A percentile compares a stretch with the other conserved stretches of the same genome.
phyloP scores from a whole-genome alignment of 2,888 invertebrate genomes.

The Pasiphila rectangulata region DNA sequence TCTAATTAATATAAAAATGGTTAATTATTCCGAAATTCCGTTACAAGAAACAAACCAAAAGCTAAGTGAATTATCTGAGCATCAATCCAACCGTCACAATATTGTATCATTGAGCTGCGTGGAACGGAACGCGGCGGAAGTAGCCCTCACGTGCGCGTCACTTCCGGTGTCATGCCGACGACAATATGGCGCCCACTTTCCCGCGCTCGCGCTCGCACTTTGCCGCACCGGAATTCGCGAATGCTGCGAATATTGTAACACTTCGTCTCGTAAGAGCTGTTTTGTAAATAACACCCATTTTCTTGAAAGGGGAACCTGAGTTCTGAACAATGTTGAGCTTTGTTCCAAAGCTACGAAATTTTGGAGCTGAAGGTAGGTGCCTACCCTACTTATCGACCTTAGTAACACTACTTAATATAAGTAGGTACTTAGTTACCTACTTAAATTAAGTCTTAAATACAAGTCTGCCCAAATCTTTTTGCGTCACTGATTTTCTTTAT shows the following conservation, averaged over 20 bases:
- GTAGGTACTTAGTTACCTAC: neutral
- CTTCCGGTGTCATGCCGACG: conserved; percentile 74
- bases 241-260: conserved; percentile 40
- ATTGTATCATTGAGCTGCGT: conserved; percentile 74
- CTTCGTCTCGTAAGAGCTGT: conserved; percentile 32
- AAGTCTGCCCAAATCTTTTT: too few species aligned
- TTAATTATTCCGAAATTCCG: too few species aligned
- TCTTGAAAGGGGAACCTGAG: conserved; percentile 1
- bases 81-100: conserved; percentile 50
- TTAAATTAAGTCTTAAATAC: too few species aligned
- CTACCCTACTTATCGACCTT: too few species aligned
- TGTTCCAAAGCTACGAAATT: neutral
- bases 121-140: conserved; percentile 75
- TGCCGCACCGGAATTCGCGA: conserved; percentile 33
- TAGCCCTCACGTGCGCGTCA: conserved; percentile 74
- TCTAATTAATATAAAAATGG: too few species aligned
- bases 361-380: neutral
- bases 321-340: conserved; percentile 1
- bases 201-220: conserved; percentile 70
- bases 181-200: conserved; percentile 73
- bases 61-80: conserved; percentile 33
- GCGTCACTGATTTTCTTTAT: too few species aligned
- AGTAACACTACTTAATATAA: neutral
- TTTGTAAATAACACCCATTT: conserved; percentile 6
- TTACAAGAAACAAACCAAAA: neutral